A percentile compares a stretch with the other conserved stretches of the same genome.
Evolutionary conservation across 2,888 invertebrate species (phyloP).

Genomic region (Rugalucina vietnamica): DNA sequence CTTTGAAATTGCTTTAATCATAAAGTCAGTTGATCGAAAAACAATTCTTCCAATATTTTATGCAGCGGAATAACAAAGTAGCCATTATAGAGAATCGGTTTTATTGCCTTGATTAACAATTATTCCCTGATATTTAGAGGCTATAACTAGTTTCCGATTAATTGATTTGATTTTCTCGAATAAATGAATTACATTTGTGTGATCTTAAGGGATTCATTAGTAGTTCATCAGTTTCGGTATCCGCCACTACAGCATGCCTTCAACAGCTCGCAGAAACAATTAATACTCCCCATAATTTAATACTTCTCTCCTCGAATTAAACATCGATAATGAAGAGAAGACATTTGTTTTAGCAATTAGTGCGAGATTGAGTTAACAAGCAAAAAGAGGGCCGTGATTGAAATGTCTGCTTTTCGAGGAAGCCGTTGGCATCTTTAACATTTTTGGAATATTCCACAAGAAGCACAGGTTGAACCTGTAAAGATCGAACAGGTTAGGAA

Average conservation of each 20-base stretch:
- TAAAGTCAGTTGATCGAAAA: too few relatives aligned
- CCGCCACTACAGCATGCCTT: slow-evolving; percentile 9
- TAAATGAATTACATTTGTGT: slow-evolving; percentile 24
- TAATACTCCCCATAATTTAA: slow-evolving; percentile 56
- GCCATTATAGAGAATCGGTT: not conserved
- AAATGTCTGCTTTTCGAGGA: slow-evolving; percentile 12
- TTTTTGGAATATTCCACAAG: slow-evolving; percentile 3
- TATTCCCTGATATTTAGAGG: slow-evolving; percentile 4
- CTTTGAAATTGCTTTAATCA: too few relatives aligned
- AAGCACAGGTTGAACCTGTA: slow-evolving; percentile 13
- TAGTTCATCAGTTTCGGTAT: not conserved
- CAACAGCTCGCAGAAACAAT: slow-evolving; percentile 45
- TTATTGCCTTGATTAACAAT: slow-evolving; percentile 25
- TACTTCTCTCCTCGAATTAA: slow-evolving; percentile 25
- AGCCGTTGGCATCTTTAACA: not conserved
- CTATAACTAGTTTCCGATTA: slow-evolving; percentile 24
- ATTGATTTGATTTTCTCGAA: slow-evolving; percentile 23
- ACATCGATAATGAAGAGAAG: slow-evolving; percentile 34
- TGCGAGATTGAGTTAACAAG: slow-evolving; percentile 6
- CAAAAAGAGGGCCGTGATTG: not conserved
- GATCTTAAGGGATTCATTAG: slow-evolving; percentile 19
- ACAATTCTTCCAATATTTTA: too few relatives aligned
- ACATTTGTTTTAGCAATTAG: slow-evolving; percentile 61
- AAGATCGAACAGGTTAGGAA: too few relatives aligned
- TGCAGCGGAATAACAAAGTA: too few relatives aligned